Evolutionary conservation across 2,113 vertebrate species (phyloP), one percentile per base, ranked within the genome.

Genomic region (Numida meleagris): DNA sequence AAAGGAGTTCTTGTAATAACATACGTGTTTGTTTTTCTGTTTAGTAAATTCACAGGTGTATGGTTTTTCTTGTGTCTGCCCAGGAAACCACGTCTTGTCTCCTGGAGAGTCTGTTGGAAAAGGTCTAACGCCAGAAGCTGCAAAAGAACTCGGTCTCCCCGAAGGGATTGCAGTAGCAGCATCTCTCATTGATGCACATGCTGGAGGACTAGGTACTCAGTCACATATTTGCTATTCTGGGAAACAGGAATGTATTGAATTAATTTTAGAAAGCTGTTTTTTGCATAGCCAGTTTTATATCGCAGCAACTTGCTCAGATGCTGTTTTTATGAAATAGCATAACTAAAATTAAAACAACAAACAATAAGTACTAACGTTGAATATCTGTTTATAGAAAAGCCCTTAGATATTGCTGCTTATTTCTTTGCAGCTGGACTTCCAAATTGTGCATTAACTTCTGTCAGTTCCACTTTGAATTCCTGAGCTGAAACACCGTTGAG

Each of bases 121-220:
- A 46, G 98, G 99, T n/a, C 98, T 99, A 17, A 98, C 93, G 3
- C 88, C 89, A 76, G 97, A 98, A 25, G 99, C 99, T 34, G 99
- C 99, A 0, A 80, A 90, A 43, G 98, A 99, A 76, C 97, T 99
- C 6, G 98, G 98, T 59, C 98, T 99, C 86, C 96, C 97, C 2
- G 84, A 94, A 3, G 99, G 98, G 57, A 98, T 98, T 72, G 98
- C 99, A 0, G 99, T 99, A 58, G 99, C 98, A 51, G 98, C 98
- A 45, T 99, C 99, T 14, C 98, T 99, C 62, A 99, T 99, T 19
- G 99, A 99, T 51, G 99, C 99, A n/a, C 99, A 99, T 2, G 99
- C 99, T 20, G 99, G 99, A 98, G 99, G 99, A 89, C 96, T 99
- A 96, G 99, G 99, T 99, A 98, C 89, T 70, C 72, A 42, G 50